Conservation (phyloP, 2,113 vertebrate genomes). For the Microcebus murinus region DNA sequence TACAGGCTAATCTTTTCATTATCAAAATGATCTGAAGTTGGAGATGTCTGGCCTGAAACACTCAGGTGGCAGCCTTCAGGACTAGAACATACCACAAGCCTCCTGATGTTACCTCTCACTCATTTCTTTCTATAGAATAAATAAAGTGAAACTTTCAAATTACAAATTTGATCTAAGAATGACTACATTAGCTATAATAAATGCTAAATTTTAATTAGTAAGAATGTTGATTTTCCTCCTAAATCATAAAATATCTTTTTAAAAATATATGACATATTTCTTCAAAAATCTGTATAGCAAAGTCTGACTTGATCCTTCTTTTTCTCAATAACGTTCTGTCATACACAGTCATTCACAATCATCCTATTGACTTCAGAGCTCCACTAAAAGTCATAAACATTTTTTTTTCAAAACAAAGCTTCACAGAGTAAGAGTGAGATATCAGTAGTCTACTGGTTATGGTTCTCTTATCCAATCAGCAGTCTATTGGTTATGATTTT, state of each 20-base stretch:
- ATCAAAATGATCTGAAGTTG: neutral
- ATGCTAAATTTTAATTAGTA: constrained; percentile 14
- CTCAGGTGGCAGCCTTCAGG: neutral
- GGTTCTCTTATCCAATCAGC: neutral
- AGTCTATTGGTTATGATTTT: neutral
- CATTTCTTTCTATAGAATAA: neutral
- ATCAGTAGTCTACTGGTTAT: neutral
- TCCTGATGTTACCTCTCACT: neutral
- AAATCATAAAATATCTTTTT: constrained; percentile 21
- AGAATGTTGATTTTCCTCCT: neutral
- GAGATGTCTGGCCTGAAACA: neutral
- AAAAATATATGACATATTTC: neutral
- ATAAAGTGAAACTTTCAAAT: neutral
- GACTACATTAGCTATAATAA: neutral
- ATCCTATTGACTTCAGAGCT: neutral
- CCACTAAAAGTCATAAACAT: neutral
- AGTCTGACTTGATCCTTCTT: neutral
- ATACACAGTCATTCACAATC: neutral
- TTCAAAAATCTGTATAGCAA: neutral
- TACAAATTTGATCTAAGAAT: neutral
- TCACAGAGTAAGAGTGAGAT: neutral
- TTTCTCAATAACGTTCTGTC: neutral
- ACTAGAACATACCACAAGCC: neutral
- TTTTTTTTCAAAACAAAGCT: neutral
- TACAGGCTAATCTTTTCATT: neutral